Percentiles rank a stretch among this genome's conserved stretches.
phyloP scores from a whole-genome alignment of 2,113 vertebrate species.

The Furnarius figulus region DNA sequence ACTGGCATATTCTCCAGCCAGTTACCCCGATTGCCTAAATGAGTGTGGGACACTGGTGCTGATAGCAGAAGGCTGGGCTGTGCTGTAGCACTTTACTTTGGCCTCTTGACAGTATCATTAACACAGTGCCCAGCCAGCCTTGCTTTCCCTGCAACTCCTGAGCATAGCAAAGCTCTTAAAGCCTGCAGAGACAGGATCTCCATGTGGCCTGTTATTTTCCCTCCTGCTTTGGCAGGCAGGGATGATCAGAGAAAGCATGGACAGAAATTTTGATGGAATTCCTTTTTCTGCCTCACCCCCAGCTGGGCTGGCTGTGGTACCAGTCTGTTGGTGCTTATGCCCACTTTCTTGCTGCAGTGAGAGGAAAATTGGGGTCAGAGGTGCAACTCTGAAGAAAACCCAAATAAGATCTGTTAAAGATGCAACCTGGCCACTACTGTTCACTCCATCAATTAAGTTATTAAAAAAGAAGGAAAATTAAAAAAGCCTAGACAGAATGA shows the following conservation, averaged over 20 bases:
- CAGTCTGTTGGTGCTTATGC: neutral
- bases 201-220: neutral
- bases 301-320: neutral
- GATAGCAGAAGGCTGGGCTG: slow-evolving; percentile 17
- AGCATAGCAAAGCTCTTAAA: neutral
- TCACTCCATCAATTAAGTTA: neutral
- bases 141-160: neutral
- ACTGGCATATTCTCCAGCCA: neutral
- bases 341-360: neutral
- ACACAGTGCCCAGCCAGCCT: neutral
- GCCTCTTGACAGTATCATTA: slow-evolving; percentile 20
- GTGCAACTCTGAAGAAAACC: neutral
- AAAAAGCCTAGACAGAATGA: neutral
- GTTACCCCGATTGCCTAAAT: neutral
- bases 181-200: neutral
- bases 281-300: neutral
- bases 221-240: neutral
- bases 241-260: neutral
- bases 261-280: neutral
- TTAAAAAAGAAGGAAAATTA: neutral
- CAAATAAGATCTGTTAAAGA: neutral
- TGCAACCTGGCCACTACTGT: neutral
- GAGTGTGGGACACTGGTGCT: neutral
- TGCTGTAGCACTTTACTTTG: slow-evolving; percentile 10
- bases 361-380: neutral